Evolutionary conservation across 2,888 invertebrate genomes (phyloP), one percentile per base, ranked within the genome.

Genomic region (Steinernema scapterisci): DNA sequence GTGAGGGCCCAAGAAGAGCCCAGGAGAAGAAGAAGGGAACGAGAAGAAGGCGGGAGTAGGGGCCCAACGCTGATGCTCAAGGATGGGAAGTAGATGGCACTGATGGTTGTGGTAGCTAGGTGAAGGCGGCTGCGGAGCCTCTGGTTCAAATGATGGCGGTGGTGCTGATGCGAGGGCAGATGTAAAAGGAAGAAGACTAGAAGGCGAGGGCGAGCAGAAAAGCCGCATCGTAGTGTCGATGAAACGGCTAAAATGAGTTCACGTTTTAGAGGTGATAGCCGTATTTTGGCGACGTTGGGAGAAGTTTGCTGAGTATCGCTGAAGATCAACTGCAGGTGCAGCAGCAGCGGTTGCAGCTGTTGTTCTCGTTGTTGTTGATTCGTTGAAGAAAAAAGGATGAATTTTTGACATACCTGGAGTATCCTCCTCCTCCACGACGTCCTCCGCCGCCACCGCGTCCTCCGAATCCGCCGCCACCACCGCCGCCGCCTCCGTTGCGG

Each of bases 401-500:
- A 13, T 16, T 73, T 19, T 1, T 13, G 75, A 44, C 13, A 25
- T 9, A 25, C 23, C 16, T 74, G 31, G 38, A 38, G 38, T 38
- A 38, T 3, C 38, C 38, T 3, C 38, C 44, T 3, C 38, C 38
- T 3, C 38, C 44, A 52, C 52, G 21, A 21, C 73, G 74, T 23
- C 77, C 77, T n/a, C 75, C 78, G 16, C 45, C 46, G 43, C 74
- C 73, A 13, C 70, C 43, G n/a, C 38, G 76, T n/a, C 75, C 72
- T n/a, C 76, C 63, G n/a, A 70, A 73, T 44, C 78, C 76, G 25
- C 76, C 63, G 11, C 73, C 74, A 7, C 80, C 73, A 19, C 82
- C 80, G 43, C 83, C 76, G 19, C 82, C 82, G 5, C 88, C 85
- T 31, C 86, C 84, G 79, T 87, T 85, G 16, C 89, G 83, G 31